Evolutionary conservation across 1,140 invertebrate genomes (phyloP).

Genomic region (Neodiprion fabricii): DNA sequence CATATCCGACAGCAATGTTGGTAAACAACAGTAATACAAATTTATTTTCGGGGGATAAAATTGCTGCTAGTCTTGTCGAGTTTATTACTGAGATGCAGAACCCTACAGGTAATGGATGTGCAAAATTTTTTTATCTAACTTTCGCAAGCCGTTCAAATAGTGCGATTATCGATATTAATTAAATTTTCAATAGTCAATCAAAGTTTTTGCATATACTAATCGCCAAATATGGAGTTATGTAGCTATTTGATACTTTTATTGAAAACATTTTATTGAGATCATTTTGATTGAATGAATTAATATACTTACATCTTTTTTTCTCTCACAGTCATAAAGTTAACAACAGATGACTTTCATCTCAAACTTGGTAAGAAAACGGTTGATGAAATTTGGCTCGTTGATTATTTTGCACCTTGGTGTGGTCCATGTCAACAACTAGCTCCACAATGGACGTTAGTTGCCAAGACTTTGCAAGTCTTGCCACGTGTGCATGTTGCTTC

Average conservation of each 20-base stretch:
- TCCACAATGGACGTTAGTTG: slow-evolving; percentile 69
- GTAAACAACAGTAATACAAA: slow-evolving; percentile 70
- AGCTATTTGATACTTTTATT: slow-evolving; percentile 22
- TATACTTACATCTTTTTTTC: slow-evolving; percentile 31
- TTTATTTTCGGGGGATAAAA: slow-evolving; percentile 69
- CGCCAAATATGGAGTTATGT: not conserved
- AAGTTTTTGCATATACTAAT: slow-evolving; percentile 14
- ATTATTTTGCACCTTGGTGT: slow-evolving; percentile 77
- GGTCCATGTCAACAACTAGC: slow-evolving; percentile 71
- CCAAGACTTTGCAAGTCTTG: slow-evolving; percentile 55
- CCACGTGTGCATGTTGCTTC: slow-evolving; percentile 69
- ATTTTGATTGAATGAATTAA: slow-evolving; percentile 9
- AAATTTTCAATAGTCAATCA: not conserved
- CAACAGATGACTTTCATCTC: slow-evolving; percentile 63
- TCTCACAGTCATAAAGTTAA: slow-evolving; percentile 66
- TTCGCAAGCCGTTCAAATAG: too few relatives aligned
- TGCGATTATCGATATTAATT: slow-evolving; percentile 28
- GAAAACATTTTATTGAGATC: too few relatives aligned
- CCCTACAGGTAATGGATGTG: slow-evolving; percentile 54
- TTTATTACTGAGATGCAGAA: slow-evolving; percentile 71
- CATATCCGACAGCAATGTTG: slow-evolving; percentile 78
- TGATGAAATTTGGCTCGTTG: slow-evolving; percentile 68
- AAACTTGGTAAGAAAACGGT: slow-evolving; percentile 60
- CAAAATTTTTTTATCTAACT: not conserved
- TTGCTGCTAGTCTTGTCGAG: slow-evolving; percentile 67